A percentile compares a stretch with the other conserved stretches of the same genome.
phyloP scores from a whole-genome alignment of 2,797 vertebrate genomes.

The Eidolon dupreanum region DNA sequence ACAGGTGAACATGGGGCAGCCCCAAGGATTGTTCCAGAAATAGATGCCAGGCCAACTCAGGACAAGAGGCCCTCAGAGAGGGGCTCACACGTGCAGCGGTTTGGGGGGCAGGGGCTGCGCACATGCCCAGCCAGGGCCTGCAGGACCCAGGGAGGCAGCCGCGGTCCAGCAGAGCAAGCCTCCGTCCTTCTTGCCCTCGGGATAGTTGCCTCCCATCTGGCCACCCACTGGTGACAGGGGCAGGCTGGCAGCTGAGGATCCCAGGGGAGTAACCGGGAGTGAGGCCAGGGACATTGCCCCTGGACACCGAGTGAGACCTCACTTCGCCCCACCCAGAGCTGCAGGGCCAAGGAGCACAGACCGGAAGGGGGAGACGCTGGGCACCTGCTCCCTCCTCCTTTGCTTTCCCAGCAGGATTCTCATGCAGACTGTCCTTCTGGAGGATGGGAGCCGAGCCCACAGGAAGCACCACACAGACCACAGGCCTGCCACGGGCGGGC shows the following conservation, averaged over 20 bases:
- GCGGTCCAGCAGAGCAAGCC: accelerated
- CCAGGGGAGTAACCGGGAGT: accelerated
- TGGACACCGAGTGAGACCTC: not conserved
- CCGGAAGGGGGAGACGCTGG: not conserved
- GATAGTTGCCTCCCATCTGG: accelerated
- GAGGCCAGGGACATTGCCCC: not conserved
- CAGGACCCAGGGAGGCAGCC: not conserved
- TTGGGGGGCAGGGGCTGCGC: not conserved
- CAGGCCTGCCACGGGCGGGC: not conserved
- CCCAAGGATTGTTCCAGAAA: accelerated
- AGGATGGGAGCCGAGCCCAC: not conserved
- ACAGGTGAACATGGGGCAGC: accelerated
- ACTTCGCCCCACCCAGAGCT: not conserved
- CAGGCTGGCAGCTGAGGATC: not conserved
- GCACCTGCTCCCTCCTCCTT: too few species aligned
- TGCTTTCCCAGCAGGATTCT: too few species aligned
- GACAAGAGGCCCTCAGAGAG: too few species aligned
- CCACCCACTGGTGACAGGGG: too few species aligned
- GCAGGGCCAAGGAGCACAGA: not conserved
- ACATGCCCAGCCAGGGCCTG: accelerated
- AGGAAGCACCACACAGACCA: not conserved
- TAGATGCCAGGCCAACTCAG: not conserved
- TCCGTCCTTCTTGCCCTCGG: not conserved
- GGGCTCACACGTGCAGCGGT: not conserved
- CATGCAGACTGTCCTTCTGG: too few species aligned